Evolutionary conservation across 2,113 vertebrate genomes (phyloP), one percentile per base, ranked within the genome.

Genomic region (Oenanthe melanoleuca): DNA sequence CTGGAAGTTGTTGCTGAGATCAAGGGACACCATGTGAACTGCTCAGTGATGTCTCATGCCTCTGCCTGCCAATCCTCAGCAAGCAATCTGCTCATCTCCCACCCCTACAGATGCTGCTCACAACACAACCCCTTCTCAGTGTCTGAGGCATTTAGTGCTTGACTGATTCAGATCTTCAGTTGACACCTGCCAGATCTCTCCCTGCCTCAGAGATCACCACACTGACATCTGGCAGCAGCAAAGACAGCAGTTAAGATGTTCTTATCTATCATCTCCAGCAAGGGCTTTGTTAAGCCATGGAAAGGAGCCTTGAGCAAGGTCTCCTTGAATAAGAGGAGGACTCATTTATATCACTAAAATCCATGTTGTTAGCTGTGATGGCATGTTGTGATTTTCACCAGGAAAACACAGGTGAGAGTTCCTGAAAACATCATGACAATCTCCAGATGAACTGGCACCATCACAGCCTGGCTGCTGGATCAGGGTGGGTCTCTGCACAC

Each of bases 71-170:
- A 80, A 47, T 6, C 50, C 82, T 66, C 74, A 40, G 44, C 6
- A 2, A 56, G 42, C 85, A 65, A 86, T 60, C 74, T 73, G 66
- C 33, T 73, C 90, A 40, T 55, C 8, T 0, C 50, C 61, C 2
- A 0, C 61, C 67, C 56, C 79, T 29, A 34, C 29, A 77, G 75
- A 66, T 55, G 90, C 86, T 47, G 47, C 75, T 77, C 82, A 83
- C 88, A 50, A 26, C 71, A 80, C 63, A 65, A 26, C 33, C n/a
- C 7, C 0, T 72, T 72, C 78, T 86, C 88, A 33, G 59, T 64
- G 82, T 92, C 88, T 88, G 86, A 94, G 82, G 71, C 52, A n/a
- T 80, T 92, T 34, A 86, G 37, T 77, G 94, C 94, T 90, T 96
- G 94, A 66, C 80, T 93, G 94, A 83, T 34, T 70, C 56, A 38